Evolutionary conservation across 2,113 vertebrate species (phyloP).

Genomic region (Aythya baeri): DNA sequence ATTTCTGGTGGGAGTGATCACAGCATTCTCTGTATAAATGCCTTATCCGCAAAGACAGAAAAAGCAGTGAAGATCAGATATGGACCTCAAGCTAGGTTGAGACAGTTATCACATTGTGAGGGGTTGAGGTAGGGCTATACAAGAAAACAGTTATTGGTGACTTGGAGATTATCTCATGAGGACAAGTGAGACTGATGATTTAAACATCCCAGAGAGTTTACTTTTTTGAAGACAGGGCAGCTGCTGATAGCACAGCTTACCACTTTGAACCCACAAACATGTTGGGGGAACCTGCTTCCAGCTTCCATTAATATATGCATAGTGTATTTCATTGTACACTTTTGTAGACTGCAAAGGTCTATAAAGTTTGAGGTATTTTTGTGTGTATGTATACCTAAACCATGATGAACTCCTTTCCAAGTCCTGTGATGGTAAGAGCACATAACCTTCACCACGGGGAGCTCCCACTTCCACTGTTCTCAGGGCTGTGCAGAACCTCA

Average conservation of each 20-base stretch:
- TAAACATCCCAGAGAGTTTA: not conserved
- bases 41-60: too few relatives aligned
- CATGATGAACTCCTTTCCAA: not conserved
- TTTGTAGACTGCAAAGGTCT: not conserved
- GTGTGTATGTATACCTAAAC: too few relatives aligned
- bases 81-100: not conserved
- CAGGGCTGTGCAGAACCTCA: not conserved
- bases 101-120: not conserved
- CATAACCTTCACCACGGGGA: too few relatives aligned
- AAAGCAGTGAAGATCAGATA: not conserved
- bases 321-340: not conserved
- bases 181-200: not conserved
- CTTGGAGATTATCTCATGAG: not conserved
- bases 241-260: not conserved
- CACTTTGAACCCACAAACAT: rapidly evolving
- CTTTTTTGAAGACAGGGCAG: not conserved
- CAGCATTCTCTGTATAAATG: not conserved
- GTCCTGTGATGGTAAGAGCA: not conserved
- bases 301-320: not conserved
- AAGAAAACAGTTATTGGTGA: not conserved
- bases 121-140: not conserved
- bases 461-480: too few relatives aligned
- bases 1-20: not conserved
- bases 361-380: not conserved
- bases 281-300: not conserved